Percentiles rank a stretch among this genome's conserved stretches.
These are phyloP conservation scores for Latheticus oryzae DNA, from an alignment of 2,888 invertebrate genomes.

Conservation along the genomic window DNA sequence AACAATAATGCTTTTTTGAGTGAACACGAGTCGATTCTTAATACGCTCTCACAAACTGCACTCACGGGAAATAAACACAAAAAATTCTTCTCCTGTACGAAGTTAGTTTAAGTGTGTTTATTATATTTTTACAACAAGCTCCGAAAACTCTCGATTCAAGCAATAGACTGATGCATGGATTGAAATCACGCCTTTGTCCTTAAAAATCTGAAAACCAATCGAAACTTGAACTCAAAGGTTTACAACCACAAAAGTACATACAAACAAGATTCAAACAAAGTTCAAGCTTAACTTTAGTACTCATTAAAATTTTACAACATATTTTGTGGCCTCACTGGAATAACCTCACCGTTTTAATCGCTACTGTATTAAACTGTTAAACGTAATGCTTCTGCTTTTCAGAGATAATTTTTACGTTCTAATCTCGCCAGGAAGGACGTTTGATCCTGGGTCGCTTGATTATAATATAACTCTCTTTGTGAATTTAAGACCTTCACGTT, in stretches of 20 bases:
- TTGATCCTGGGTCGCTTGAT: conserved; percentile 23
- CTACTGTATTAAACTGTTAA: conserved; percentile 50
- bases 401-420: conserved; percentile 48
- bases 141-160: too few relatives aligned
- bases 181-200: too few relatives aligned
- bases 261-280: conserved; percentile 45
- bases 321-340: conserved; percentile 50
- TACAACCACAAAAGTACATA: conserved; percentile 25
- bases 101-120: conserved; percentile 5
- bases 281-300: conserved; percentile 46
- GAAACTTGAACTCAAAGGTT: too few relatives aligned
- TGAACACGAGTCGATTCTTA: conserved; percentile 8
- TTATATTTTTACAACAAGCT: not conserved
- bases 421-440: conserved; percentile 31
- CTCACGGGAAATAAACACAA: conserved; percentile 13
- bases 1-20: conserved; percentile 16
- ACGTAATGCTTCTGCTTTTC: conserved; percentile 40
- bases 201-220: too few relatives aligned
- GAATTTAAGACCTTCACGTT: conserved; percentile 19
- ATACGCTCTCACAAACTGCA: conserved; percentile 10
- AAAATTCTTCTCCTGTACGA: not conserved
- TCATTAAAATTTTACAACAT: conserved; percentile 53
- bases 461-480: conserved; percentile 27
- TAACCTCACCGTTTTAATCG: conserved; percentile 49
- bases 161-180: too few relatives aligned